Conservation (phyloP, 2,797 vertebrate species). For the Zenarchopterus dispar region DNA sequence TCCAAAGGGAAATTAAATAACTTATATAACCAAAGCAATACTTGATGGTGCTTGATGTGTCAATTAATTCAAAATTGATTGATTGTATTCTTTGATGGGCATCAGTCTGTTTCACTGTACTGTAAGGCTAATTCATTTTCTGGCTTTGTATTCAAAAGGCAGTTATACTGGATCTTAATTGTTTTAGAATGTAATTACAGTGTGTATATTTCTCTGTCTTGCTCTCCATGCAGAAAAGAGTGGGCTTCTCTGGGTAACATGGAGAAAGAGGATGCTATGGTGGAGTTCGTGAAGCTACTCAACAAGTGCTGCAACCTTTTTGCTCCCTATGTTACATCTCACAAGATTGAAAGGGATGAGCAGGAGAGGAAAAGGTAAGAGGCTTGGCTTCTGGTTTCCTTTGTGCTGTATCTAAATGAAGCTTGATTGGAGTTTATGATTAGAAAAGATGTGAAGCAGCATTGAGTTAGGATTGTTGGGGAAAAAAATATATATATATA, state of each 20-base stretch:
- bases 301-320: conserved; percentile 96
- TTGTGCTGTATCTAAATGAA: conserved; percentile 9
- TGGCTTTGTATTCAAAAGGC: neutral
- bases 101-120: neutral
- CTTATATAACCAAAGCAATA: too few relatives aligned
- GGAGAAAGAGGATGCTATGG: conserved; percentile 95
- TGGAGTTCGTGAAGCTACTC: conserved; percentile 93
- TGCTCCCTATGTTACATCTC: conserved; percentile 92
- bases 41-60: too few relatives aligned
- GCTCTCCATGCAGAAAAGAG: conserved; percentile 87
- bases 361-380: conserved; percentile 94
- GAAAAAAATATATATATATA: too few relatives aligned
- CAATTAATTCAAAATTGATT: too few relatives aligned
- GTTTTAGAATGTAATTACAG: neutral
- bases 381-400: neutral
- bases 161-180: neutral
- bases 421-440: neutral
- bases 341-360: conserved; percentile 97
- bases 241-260: conserved; percentile 94
- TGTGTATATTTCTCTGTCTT: conserved; percentile 2
- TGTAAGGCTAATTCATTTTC: neutral
- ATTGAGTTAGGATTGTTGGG: neutral
- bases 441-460: neutral
- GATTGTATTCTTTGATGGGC: too few relatives aligned
- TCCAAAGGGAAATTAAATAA: neutral